Evolutionary conservation across 2,113 vertebrate genomes (phyloP), one percentile per base, ranked within the genome.

Genomic region (Fregata magnificens): DNA sequence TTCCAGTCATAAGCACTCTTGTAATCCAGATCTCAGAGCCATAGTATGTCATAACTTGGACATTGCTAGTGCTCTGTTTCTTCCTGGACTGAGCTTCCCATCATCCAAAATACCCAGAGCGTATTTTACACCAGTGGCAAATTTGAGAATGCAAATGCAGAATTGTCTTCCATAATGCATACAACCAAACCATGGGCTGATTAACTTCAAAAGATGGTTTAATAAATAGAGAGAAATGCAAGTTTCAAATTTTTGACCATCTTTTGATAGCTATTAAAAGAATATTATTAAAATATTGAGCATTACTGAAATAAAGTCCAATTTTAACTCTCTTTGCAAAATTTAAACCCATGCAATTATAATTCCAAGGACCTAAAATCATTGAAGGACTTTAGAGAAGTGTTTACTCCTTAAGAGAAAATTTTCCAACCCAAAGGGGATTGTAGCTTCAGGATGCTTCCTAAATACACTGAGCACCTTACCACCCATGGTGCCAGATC

Each of bases 401-500:
- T 29, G 28, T 55, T 47, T 38, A 50, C 6, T 47, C 12, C 29
- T 82, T 40, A 31, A 26, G 6, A 67, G 14, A 89, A 78, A 38
- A 3, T 2, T 56, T 85, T 85, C 36, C 34, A 28, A 0, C 59
- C 38, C 50, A 31, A 74, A 80, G 53, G 7, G 8, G 11, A 11
- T 67, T 4, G 2, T 13, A 74, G 50, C 11, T 92, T 47, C 47
- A 61, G 3, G 1, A 21, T 13, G 5, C 10, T 69, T 69, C 62
- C 53, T 82, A 58, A 72, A 63, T 8, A 32, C 36, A 13, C 6
- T 2, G 4, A 79, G 45, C 24, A 55, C 16, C 15, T 61, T 49
- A 52, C 8, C 0, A 0, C 11, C 0, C 0, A 53, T 1, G 1
- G 28, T 70, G 50, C 34, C 15, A 81, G 78, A 86, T 11, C 34